A percentile compares a stretch with the other conserved stretches of the same genome.
phyloP scores from a whole-genome alignment of 1,140 invertebrate species.

The Venturia canescens region DNA sequence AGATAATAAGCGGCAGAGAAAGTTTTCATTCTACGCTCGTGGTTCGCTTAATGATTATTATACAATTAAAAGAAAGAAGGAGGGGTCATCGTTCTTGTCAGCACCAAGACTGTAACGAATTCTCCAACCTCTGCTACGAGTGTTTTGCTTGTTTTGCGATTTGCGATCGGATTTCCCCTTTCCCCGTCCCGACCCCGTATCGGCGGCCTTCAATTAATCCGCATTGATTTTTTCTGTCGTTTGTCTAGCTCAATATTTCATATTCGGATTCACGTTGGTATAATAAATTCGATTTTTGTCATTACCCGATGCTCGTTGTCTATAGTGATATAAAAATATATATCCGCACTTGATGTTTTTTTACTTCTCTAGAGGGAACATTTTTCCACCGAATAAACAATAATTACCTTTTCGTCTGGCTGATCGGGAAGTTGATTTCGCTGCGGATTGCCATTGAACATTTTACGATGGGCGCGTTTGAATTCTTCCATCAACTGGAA shows the following conservation, averaged over 20 bases:
- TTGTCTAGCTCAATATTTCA: no score
- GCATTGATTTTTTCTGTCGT: no score
- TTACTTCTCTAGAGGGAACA: conserved; percentile 6
- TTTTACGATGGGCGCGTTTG: conserved; percentile 88
- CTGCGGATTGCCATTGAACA: conserved; percentile 82
- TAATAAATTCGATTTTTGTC: no score
- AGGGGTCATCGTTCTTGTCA: conserved; percentile 48
- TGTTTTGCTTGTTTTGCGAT: neutral
- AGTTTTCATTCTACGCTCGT: conserved; percentile 52
- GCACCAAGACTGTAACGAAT: neutral
- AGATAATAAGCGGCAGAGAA: conserved; percentile 54
- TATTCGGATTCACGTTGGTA: no score
- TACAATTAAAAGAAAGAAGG: conserved; percentile 44
- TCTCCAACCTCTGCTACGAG: neutral
- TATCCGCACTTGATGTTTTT: no score
- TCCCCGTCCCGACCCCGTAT: neutral
- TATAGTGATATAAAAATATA: no score
- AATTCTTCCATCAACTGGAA: conserved; percentile 90
- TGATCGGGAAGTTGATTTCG: conserved; percentile 62
- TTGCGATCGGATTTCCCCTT: neutral
- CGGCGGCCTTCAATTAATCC: no score
- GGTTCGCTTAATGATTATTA: conserved; percentile 40
- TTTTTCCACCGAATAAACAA: neutral
- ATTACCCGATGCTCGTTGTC: no score
- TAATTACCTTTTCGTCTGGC: conserved; percentile 63